Evolutionary conservation across 2,888 invertebrate genomes (phyloP), one percentile per base, ranked within the genome.

Genomic region (Galeopsomyia nigrocyanea): DNA sequence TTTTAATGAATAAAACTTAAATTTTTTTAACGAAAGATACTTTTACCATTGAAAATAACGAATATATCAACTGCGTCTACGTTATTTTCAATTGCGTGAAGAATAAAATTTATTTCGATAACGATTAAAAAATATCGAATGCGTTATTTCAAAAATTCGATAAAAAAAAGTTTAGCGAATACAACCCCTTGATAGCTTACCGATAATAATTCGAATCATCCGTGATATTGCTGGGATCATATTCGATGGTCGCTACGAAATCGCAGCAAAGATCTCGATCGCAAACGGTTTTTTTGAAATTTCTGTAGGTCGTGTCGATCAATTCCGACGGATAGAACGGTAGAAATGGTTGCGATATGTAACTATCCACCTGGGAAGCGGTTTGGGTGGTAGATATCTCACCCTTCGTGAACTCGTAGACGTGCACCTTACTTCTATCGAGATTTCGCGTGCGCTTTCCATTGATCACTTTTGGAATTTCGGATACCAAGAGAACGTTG

Each of bases 241-340:
- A 77, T n/a, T 58, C 65, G 6, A 77, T 56, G n/a, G 77, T 68
- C 9, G 77, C 76, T 10, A 73, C 16, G 17, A 81, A 82, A 50
- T 78, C 68, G 57, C 82, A 82, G 57, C 82, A 82, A 0, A 80
- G 58, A 21, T 69, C 77, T 47, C 75, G 73, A 75, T 80, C 68
- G 62, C 82, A 82, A 5, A 82, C 26, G 0, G 74, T 77, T 22
- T 72, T 26, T 60, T n/a, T 75, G 62, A 16, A 51, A 64, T 7
- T 65, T 76, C n/a, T n/a, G n/a, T n/a, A n/a, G n/a, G 21, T 73
- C 74, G 16, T 66, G 21, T 76, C 51, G 16, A 79, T 77, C 6
- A 77, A 21, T 57, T 77, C 58, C 7, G 78, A 79, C 0, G 78
- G 79, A 47, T 77, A 80, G 7, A 72, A 58, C 3, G 64, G 26